Evolutionary conservation across 1,140 invertebrate genomes (phyloP), one percentile per base, ranked within the genome.

Genomic region (Drosophila rhopaloa): DNA sequence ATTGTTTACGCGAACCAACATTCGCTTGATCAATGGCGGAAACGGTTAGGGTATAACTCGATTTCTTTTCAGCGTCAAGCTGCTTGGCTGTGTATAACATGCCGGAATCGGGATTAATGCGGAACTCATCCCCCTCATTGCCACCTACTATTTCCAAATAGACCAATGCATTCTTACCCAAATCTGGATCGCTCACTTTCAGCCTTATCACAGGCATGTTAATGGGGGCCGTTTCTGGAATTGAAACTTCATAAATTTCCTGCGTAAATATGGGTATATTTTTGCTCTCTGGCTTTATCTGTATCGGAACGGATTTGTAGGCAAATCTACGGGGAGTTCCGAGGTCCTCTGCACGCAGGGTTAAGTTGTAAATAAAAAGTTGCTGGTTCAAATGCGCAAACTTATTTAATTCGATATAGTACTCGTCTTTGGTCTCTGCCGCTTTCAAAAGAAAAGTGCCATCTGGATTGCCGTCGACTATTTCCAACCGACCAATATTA

Each of bases 111-210:
- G 96, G 95, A 92, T 98, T 97, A 9, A 99, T 95, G 40, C 94
- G 93, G 91, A 99, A 99, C 80, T 98, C 96, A 0, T 95, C 95
- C 35, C 97, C 96, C 81, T 97, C 96, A 92, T 99, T 98, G 0
- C 98, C 98, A 11, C 96, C 97, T 5, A 98, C 97, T 58, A 99
- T 98, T 92, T 97, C 96, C 51, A 98, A 95, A 66, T 95, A 96
- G 0, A 98, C 96, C 79, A 96, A 93, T 0, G 96, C 97, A 91
- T 97, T 97, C 83, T 94, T 95, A 0, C 96, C 97, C 58, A 95
- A 94, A 89, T 98, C 97, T 0, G 95, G 95, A 86, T 99, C 97
- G 8, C 94, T 96, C 0, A 98, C 97, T 88, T 97, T 96, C 10
- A 99, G 93, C 71, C 96, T 93, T 13, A 98, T 96, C 14, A 99